Percentiles rank a stretch among this genome's conserved stretches.
These are phyloP conservation scores for Parnassius mnemosyne DNA, from an alignment of 2,888 invertebrate genomes.

Conservation along the genomic window DNA sequence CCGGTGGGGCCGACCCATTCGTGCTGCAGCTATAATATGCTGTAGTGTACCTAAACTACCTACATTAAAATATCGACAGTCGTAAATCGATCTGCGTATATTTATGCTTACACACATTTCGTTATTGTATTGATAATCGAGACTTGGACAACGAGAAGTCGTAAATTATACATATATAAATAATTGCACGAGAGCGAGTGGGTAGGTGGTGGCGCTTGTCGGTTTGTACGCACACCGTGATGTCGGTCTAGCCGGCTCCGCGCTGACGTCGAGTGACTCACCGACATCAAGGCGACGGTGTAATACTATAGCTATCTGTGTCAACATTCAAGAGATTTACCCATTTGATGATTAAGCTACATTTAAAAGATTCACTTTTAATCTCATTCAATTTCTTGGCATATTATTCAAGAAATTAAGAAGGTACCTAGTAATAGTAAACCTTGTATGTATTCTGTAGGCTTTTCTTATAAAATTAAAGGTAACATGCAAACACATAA, in stretches of 20 bases:
- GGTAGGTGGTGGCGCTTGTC: conserved; percentile 35
- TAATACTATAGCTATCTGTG: conserved; percentile 29
- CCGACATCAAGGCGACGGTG: conserved; percentile 41
- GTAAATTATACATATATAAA: conserved; percentile 29
- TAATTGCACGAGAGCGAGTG: conserved; percentile 22
- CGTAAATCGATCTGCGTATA: background rate
- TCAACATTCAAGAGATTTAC: conserved; percentile 24
- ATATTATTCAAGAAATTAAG: too few species aligned
- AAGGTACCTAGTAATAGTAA: background rate
- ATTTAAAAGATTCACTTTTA: conserved; percentile 1
- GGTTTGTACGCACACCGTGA: conserved; percentile 29
- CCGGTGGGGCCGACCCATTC: too few species aligned
- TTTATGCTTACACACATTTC: conserved; percentile 2
- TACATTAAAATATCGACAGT: background rate
- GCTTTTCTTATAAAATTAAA: too few species aligned
- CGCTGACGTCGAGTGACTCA: conserved; percentile 60
- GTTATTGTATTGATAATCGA: conserved; percentile 16
- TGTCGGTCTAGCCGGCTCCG: conserved; percentile 55
- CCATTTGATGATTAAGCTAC: conserved; percentile 22
- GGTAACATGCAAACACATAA: too few species aligned
- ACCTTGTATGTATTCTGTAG: too few species aligned
- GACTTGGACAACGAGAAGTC: conserved; percentile 21
- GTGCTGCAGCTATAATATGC: too few species aligned
- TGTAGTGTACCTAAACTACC: too few species aligned
- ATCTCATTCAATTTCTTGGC: background rate